Evolutionary conservation across 2,888 invertebrate genomes (phyloP).

Genomic region (Caenorhabditis sp.): DNA sequence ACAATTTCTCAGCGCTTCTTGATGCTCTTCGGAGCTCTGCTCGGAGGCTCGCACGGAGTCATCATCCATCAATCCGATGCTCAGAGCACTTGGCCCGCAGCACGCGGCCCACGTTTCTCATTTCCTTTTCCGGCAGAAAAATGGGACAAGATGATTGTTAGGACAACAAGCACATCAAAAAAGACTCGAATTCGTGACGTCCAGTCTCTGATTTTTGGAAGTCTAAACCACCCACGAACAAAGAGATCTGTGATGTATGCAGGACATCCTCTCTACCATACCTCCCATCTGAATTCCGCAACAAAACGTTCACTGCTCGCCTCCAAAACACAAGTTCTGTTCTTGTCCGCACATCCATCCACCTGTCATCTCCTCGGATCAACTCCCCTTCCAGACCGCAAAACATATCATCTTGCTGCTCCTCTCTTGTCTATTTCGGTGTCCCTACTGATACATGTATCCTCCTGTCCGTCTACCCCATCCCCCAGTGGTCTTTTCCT

Average conservation of each 20-base stretch:
- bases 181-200: neutral
- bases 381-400: slow-evolving; percentile 35
- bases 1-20: slow-evolving; percentile 11
- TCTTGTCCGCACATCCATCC: slow-evolving; percentile 19
- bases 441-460: slow-evolving; percentile 14
- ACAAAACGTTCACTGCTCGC: neutral
- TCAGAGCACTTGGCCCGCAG: slow-evolving; percentile 24
- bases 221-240: neutral
- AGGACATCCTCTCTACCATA: neutral
- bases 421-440: slow-evolving; percentile 30
- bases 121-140: slow-evolving; percentile 29
- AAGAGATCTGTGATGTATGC: neutral
- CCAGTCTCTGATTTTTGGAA: neutral
- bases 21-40: slow-evolving; percentile 15
- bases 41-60: slow-evolving; percentile 13
- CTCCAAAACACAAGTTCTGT: slow-evolving; percentile 27
- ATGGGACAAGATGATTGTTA: slow-evolving; percentile 41
- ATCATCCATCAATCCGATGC: slow-evolving; percentile 37
- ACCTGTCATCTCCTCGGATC: slow-evolving; percentile 25
- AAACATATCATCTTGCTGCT: slow-evolving; percentile 15
- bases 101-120: slow-evolving; percentile 34
- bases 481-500: slow-evolving; percentile 24
- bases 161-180: slow-evolving; percentile 10
- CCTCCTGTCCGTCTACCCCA: neutral
- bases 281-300: neutral